Evolutionary conservation across 2,113 vertebrate species (phyloP).

Genomic region (Hystrix brachyura): DNA sequence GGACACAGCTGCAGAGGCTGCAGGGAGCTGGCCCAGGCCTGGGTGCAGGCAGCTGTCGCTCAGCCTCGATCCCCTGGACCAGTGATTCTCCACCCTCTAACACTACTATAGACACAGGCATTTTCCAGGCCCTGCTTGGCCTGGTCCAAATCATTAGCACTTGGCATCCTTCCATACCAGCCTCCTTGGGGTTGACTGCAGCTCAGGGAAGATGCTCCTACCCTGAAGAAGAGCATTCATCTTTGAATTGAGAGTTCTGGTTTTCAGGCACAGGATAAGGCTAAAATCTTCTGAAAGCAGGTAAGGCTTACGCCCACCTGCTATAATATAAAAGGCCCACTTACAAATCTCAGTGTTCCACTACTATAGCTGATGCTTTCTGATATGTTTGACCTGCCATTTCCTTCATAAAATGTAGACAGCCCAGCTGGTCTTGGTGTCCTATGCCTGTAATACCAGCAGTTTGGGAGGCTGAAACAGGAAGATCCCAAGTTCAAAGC

Average conservation of each 20-base stretch:
- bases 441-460: not conserved
- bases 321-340: not conserved
- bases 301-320: not conserved
- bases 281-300: not conserved
- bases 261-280: slow-evolving; percentile 26
- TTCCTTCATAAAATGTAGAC: not conserved
- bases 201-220: slow-evolving; percentile 42
- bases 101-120: not conserved
- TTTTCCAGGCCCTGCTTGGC: not conserved
- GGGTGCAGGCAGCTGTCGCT: not conserved
- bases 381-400: not conserved
- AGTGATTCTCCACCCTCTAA: not conserved
- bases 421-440: not conserved
- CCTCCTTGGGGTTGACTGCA: not conserved
- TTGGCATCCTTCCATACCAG: not conserved
- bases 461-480: not conserved
- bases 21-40: not conserved
- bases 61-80: not conserved
- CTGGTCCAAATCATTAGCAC: not conserved
- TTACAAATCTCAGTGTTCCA: not conserved
- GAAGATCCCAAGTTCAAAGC: not conserved
- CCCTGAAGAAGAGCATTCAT: slow-evolving; percentile 44
- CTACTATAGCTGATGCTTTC: not conserved
- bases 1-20: not conserved
- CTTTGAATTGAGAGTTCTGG: slow-evolving; percentile 48